Conservation (phyloP, 2,888 invertebrate genomes). For the Dermolepida albohirtum region DNA sequence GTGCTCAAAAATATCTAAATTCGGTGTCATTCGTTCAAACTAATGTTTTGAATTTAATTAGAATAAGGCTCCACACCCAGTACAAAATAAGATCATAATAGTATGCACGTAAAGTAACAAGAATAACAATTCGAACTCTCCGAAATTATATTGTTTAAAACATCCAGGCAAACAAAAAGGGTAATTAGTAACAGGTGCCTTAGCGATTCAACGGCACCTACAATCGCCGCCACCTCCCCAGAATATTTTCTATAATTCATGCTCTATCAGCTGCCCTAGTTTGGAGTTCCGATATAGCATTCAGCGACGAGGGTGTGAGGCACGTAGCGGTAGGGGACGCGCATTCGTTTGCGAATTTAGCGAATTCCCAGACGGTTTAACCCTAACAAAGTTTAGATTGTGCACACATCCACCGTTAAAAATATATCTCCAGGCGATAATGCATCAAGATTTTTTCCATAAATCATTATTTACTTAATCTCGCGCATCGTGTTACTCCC, state of each 20-base stretch:
- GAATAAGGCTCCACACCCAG: too few relatives aligned
- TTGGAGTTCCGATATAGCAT: background rate
- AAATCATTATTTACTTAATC: constrained; percentile 31
- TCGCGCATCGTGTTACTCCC: background rate
- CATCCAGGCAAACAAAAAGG: background rate
- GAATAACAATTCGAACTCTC: too few relatives aligned
- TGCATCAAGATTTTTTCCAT: constrained; percentile 30
- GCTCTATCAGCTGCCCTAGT: constrained; percentile 7
- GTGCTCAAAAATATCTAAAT: too few relatives aligned
- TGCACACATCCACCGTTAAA: constrained; percentile 27
- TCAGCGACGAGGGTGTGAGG: too few relatives aligned
- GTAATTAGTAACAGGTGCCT: constrained; percentile 15
- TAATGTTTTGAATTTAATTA: too few relatives aligned
- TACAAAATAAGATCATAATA: too few relatives aligned
- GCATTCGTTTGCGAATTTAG: constrained; percentile 21
- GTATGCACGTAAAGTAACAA: too few relatives aligned
- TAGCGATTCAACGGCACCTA: background rate
- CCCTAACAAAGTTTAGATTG: constrained; percentile 37
- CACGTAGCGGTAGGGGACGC: background rate
- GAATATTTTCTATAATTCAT: constrained; percentile 19
- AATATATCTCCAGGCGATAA: constrained; percentile 36
- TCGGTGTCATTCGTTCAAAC: too few relatives aligned
- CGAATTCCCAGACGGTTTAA: constrained; percentile 31
- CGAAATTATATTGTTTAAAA: too few relatives aligned
- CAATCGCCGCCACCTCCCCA: too few relatives aligned